Evolutionary conservation across 2,888 invertebrate genomes (phyloP).

Genomic region (Campoplex nolae): DNA sequence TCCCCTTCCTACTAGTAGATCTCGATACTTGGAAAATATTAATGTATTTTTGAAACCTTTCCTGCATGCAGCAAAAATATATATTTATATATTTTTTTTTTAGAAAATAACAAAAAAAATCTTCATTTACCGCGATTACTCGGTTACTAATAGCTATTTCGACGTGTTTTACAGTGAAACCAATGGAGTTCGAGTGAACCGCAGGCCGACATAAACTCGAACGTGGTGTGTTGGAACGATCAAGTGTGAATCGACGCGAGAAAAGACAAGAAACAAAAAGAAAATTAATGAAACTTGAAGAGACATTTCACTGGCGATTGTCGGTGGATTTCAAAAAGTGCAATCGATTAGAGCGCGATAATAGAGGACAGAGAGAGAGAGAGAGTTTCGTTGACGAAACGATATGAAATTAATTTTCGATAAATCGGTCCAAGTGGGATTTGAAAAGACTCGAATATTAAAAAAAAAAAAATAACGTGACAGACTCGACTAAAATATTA

Average conservation of each 20-base stretch:
- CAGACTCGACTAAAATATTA: slow-evolving; percentile 60
- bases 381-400: slow-evolving; percentile 47
- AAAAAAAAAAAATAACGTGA: slow-evolving; percentile 52
- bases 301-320: slow-evolving; percentile 45
- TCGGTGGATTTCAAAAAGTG: slow-evolving; percentile 54
- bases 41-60: not conserved
- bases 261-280: slow-evolving; percentile 38
- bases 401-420: not conserved
- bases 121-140: too few species aligned
- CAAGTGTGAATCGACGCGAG: slow-evolving; percentile 63
- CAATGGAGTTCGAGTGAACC: slow-evolving; percentile 73
- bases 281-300: slow-evolving; percentile 15
- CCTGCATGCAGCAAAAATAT: slow-evolving; percentile 43
- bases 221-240: slow-evolving; percentile 76
- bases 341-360: slow-evolving; percentile 23
- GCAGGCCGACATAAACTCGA: slow-evolving; percentile 76
- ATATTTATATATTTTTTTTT: slow-evolving; percentile 10
- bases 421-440: slow-evolving; percentile 10
- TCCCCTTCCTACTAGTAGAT: slow-evolving; percentile 5
- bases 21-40: not conserved
- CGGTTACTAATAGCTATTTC: slow-evolving; percentile 8
- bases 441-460: slow-evolving; percentile 44
- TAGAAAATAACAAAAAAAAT: not conserved
- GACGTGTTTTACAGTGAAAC: slow-evolving; percentile 80
- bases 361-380: not conserved